Evolutionary conservation across 2,888 invertebrate genomes (phyloP), one percentile per base, ranked within the genome.

Genomic region (Dynastes hyllus): DNA sequence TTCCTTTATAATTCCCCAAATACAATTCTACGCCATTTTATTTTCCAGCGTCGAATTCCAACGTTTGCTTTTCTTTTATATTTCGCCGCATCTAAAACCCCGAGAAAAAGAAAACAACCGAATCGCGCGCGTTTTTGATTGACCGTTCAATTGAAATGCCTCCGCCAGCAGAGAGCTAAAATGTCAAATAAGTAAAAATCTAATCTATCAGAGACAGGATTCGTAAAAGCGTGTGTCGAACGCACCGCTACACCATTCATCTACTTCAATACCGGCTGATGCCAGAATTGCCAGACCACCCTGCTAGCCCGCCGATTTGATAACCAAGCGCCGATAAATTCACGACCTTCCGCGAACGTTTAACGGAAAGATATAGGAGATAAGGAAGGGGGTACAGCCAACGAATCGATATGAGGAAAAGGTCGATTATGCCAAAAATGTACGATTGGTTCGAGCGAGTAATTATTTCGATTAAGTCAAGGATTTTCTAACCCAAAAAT

Each of bases 181-280:
- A 83, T 82, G 83, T 83, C 83, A 83, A 81, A 81, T 81, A 82
- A 83, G 83, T 82, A 83, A 83, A 82, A 81, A 83, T 83, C 82
- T 83, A 81, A 83, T 82, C 82, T 82, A 83, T 82, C 82, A 82
- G 81, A 80, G 80, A 78, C 82, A 82, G 81, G 81, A 79, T 81
- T 76, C 78, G 79, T 80, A 81, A 58, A 45, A 81, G 79, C 71
- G 79, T 80, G 78, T 81, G 81, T 79, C 82, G 78, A 70, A 80
- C 76, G 77, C 82, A 82, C 79, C 45, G 73, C 61, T 80, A 81
- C 80, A 53, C 73, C 78, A 78, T 78, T 71, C 71, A 73, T 78
- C 78, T 78, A 78, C 50, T 78, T 73, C 78, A 53, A 53, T 73
- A 45, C 71, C 63, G 58, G 71, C 71, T 63, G 45, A 45, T 58